Conservation (phyloP, 2,797 vertebrate species). For the Florisuga fusca region DNA sequence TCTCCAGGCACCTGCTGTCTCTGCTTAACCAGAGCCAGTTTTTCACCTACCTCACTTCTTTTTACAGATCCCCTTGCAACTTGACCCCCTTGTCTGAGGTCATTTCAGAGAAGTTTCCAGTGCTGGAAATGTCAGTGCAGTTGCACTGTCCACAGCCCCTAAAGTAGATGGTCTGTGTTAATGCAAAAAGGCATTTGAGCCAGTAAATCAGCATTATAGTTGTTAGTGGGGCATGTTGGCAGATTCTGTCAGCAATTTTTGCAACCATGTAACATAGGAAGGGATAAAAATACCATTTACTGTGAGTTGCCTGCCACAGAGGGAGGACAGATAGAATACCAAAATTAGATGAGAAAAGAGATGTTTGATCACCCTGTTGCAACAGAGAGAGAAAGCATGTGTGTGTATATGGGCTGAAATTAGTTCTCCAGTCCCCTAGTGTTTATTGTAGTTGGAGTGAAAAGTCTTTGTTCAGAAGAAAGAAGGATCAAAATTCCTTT, state of each 20-base stretch:
- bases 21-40: neutral
- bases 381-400: neutral
- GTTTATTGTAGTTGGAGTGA: neutral
- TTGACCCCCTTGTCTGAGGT: neutral
- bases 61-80: neutral
- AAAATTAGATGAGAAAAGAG: neutral
- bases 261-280: neutral
- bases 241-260: conserved; percentile 23
- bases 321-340: neutral
- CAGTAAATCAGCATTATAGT: neutral
- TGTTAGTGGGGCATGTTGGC: conserved; percentile 5
- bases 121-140: neutral
- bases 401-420: neutral
- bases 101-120: neutral
- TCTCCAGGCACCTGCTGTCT: neutral
- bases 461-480: neutral
- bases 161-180: neutral
- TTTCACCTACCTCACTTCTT: neutral
- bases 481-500: neutral
- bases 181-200: neutral
- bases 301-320: neutral
- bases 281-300: neutral
- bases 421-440: neutral
- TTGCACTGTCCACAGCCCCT: neutral
- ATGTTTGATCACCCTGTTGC: neutral